Conservation (phyloP, 2,888 invertebrate species). For the Xanthorhoe spadicearia region DNA sequence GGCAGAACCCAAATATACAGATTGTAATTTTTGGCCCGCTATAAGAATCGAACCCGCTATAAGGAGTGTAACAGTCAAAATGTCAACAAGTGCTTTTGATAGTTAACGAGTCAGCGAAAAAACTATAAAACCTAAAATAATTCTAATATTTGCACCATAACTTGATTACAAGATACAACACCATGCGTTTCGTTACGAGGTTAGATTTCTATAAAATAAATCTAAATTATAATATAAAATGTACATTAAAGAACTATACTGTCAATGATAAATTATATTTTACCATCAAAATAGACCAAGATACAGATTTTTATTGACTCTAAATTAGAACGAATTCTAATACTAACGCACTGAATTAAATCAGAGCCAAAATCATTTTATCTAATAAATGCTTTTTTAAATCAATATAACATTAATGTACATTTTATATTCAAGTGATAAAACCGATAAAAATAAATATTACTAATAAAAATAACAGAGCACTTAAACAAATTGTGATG, state of each 20-base stretch:
- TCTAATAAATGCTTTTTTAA: not conserved
- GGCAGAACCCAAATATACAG: too few species aligned
- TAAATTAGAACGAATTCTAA: too few species aligned
- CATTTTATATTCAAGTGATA: slow-evolving; percentile 11
- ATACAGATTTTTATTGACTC: too few species aligned
- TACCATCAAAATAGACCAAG: not conserved
- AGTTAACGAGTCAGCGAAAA: slow-evolving; percentile 28
- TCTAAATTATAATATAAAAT: slow-evolving; percentile 12
- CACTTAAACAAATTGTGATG: slow-evolving; percentile 62
- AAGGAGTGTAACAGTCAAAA: too few species aligned
- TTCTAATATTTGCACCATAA: slow-evolving; percentile 70
- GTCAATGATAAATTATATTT: too few species aligned
- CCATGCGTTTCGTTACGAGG: slow-evolving; percentile 44
- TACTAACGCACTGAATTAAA: too few species aligned
- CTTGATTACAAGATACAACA: slow-evolving; percentile 51
- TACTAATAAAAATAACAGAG: slow-evolving; percentile 28
- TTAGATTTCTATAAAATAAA: slow-evolving; percentile 18
- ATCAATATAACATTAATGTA: slow-evolving; percentile 1
- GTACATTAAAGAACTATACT: not conserved
- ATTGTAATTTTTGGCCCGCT: too few species aligned
- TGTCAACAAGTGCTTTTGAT: not conserved
- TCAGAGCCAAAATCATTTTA: not conserved
- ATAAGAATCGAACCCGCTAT: too few species aligned
- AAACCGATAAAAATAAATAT: slow-evolving; percentile 26
- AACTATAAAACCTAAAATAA: slow-evolving; percentile 49